Percentiles rank a stretch among this genome's conserved stretches.
Evolutionary conservation across 2,113 vertebrate species (phyloP).

Genomic region (Acanthochromis polyacanthus): DNA sequence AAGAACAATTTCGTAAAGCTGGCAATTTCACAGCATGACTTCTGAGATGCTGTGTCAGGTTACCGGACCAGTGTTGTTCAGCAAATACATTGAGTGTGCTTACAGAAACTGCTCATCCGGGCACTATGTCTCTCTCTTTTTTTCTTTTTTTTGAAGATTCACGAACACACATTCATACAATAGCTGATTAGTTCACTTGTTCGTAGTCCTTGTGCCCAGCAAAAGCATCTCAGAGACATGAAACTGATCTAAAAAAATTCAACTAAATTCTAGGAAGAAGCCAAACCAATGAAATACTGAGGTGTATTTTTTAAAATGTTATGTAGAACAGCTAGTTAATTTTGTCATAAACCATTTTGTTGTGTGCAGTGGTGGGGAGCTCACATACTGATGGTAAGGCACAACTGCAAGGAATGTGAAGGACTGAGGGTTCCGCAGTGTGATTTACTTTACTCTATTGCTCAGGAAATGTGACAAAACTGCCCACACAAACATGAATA

Average conservation of each 20-base stretch:
- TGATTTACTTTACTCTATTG: conserved; percentile 32
- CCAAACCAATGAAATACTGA: neutral
- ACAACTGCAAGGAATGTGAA: conserved; percentile 17
- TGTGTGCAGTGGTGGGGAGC: conserved; percentile 14
- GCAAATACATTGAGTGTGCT: too few species aligned
- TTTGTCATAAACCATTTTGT: conserved; percentile 33
- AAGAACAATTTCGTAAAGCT: too few species aligned
- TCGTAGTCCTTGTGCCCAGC: neutral
- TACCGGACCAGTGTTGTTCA: too few species aligned
- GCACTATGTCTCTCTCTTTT: too few species aligned
- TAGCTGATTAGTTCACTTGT: neutral
- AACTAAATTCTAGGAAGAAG: neutral
- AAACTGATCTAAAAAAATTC: neutral
- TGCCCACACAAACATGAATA: conserved; percentile 16
- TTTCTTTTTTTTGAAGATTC: too few species aligned
- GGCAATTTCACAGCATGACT: too few species aligned
- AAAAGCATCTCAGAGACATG: neutral
- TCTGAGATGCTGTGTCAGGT: too few species aligned
- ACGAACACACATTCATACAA: neutral
- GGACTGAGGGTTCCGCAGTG: conserved; percentile 13
- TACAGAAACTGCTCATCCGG: too few species aligned
- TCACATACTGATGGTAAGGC: conserved; percentile 7
- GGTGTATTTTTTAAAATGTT: neutral
- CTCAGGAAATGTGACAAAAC: conserved; percentile 27
- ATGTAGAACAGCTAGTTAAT: conserved; percentile 12